Evolutionary conservation across 2,888 invertebrate species (phyloP), one percentile per base, ranked within the genome.

Genomic region (Ernsta delagoae): DNA sequence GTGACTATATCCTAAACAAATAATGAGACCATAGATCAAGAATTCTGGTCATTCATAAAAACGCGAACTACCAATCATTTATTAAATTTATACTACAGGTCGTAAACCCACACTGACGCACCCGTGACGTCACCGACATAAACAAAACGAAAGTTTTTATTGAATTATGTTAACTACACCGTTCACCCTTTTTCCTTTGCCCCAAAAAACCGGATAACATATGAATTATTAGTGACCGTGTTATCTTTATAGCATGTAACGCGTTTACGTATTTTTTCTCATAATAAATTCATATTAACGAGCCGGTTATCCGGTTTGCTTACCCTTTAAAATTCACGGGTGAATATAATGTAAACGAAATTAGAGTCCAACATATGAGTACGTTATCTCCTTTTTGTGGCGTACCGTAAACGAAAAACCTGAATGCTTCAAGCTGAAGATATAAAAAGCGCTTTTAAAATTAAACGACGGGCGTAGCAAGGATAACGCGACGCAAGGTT

Each of bases 211-310:
- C 57, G 62, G 67, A 43, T 63, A 63, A 41, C 39, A 31, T 24
- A 68, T 68, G 68, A 68, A 62, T 62, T 68, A 68, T 68, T 68
- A 68, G 62, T 68, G 50, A 59, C 62, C 5, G n/a, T 36, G 56
- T 61, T 63, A 69, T 69, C 69, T 69, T 69, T 59, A 63, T 50
- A 63, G 53, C 68, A 39, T 5, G 39, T 62, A 63, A 69, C 59
- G 59, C 62, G 69, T 69, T 68, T 57, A 59, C 62, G 60, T 69
- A 68, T 85, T 84, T 83, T 83, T 80, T 78, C 68, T 72, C 74
- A 75, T 76, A 71, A 75, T 74, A 76, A 74, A 75, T 76, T 74
- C 71, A 73, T 72, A 74, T 70, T 75, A 76, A 76, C 74, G 74
- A 73, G 71, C 72, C 69, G 24, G 59, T n/a, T 71, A 70, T 72